These are phyloP conservation scores for Chymomyza fuscimana DNA, from an alignment of 2,888 invertebrate species.

Conservation along the genomic window DNA sequence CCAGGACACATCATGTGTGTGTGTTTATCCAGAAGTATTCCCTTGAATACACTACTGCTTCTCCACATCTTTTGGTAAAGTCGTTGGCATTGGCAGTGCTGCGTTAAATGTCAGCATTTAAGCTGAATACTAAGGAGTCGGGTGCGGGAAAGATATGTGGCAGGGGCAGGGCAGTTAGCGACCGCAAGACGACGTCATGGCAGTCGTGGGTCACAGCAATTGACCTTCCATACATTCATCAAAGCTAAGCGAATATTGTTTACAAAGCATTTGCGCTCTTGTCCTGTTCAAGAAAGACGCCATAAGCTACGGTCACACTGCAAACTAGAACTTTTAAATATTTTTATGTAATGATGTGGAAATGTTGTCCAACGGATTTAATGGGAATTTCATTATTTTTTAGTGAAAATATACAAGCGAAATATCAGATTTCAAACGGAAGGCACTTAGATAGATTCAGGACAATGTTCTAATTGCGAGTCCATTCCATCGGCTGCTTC, in stretches of 20 bases:
- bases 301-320: background rate
- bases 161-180: background rate
- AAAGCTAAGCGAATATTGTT: conserved; percentile 14
- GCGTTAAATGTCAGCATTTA: conserved; percentile 62
- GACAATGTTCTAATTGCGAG: too few species aligned
- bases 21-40: conserved; percentile 67
- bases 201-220: conserved; percentile 61
- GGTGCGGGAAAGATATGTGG: background rate
- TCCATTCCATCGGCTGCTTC: too few species aligned
- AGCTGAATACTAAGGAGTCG: conserved; percentile 1
- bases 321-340: background rate
- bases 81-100: conserved; percentile 60
- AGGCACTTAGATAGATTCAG: too few species aligned
- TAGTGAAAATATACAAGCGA: too few species aligned
- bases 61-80: conserved; percentile 5
- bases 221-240: conserved; percentile 67
- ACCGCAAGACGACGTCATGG: conserved; percentile 16
- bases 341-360: too few species aligned
- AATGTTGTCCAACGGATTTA: too few species aligned
- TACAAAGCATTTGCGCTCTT: conserved; percentile 8
- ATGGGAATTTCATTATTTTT: too few species aligned
- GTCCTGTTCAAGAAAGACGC: background rate
- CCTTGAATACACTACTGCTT: conserved; percentile 62
- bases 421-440: too few species aligned
- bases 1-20: conserved; percentile 53